Conservation (phyloP, 2,797 vertebrate genomes). For the Syncerus caffer region DNA sequence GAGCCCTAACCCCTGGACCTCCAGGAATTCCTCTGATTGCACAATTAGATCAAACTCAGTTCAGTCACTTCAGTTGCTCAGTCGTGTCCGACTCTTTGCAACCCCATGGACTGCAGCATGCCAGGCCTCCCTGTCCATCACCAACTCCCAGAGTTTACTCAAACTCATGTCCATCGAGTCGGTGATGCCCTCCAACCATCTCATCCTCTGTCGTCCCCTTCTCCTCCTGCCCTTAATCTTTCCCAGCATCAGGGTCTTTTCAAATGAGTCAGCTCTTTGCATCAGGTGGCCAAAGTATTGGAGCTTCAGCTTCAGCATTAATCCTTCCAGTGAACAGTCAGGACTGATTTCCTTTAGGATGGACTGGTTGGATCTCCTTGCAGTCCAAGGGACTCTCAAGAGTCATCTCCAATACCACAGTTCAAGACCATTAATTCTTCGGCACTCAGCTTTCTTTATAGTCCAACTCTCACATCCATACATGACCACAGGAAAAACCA, state of each 20-base stretch:
- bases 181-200: neutral
- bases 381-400: neutral
- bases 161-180: neutral
- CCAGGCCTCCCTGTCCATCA: neutral
- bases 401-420: neutral
- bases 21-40: neutral
- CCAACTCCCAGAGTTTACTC: neutral
- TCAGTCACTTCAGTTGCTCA: neutral
- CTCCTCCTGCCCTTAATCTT: neutral
- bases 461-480: neutral
- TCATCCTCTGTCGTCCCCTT: neutral
- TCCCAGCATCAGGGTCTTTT: neutral
- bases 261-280: neutral
- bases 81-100: fast-evolving
- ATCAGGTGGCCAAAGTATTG: neutral
- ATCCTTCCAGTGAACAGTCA: neutral
- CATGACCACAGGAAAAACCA: neutral
- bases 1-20: neutral
- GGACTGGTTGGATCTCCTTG: neutral
- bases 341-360: neutral
- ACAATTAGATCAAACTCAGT: neutral
- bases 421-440: neutral
- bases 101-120: neutral
- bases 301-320: neutral
- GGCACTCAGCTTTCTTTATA: fast-evolving